Evolutionary conservation across 64 coral and sea anemone species (phyloP).

Genomic region (Stichodactyla helianthus): DNA sequence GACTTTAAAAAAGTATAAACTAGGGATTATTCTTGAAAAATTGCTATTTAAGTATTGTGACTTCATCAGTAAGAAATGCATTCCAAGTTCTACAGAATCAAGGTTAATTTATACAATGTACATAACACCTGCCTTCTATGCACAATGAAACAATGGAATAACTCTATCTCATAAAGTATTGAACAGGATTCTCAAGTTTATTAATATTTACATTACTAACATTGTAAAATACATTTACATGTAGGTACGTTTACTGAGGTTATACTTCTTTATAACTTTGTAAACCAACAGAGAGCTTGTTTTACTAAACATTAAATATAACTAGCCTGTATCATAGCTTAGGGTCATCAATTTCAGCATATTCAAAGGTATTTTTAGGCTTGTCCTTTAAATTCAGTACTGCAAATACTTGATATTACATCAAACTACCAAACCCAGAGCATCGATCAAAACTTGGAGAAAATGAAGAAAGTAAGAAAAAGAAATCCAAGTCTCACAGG

Average conservation of each 20-base stretch:
- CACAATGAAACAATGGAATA: background rate
- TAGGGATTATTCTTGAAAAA: no score
- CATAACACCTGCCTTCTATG: background rate
- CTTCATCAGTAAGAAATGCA: no score
- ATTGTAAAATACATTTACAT: background rate
- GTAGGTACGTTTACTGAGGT: background rate
- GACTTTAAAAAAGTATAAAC: no score
- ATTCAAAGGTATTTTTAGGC: no score
- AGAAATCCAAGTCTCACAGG: constrained; percentile 10
- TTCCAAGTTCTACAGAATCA: no score
- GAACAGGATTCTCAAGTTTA: background rate
- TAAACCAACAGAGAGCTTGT: no score
- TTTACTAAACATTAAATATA: no score
- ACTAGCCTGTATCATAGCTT: no score
- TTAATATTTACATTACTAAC: background rate
- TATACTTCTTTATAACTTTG: background rate
- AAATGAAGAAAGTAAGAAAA: background rate
- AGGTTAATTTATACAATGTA: background rate
- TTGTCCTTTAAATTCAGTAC: no score
- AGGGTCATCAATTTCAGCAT: no score
- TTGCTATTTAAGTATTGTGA: no score
- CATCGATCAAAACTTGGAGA: background rate
- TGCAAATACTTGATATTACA: no score
- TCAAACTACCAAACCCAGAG: background rate
- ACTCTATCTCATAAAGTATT: background rate